These are phyloP conservation scores for Vesta saturnalis DNA, from an alignment of 2,888 invertebrate genomes.

Conservation along the genomic window DNA sequence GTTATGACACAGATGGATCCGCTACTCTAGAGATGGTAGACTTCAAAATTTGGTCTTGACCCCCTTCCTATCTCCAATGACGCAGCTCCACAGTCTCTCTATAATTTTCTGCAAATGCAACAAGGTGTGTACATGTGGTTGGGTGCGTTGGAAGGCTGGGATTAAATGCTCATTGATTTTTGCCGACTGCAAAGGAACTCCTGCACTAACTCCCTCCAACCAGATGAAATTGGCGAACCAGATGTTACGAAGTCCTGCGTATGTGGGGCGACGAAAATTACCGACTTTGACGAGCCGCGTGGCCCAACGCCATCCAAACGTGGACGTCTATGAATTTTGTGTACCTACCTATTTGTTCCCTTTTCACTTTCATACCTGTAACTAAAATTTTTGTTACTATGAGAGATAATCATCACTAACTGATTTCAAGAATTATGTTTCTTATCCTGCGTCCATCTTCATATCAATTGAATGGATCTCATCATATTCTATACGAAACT, in stretches of 20 bases:
- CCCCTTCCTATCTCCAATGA: neutral
- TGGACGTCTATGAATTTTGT: neutral
- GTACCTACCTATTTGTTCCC: neutral
- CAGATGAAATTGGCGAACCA: neutral
- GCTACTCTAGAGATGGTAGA: neutral
- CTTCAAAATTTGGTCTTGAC: neutral
- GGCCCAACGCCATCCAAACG: neutral
- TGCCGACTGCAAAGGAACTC: too few relatives aligned
- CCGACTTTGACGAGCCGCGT: neutral
- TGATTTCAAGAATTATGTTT: neutral
- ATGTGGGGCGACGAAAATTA: neutral
- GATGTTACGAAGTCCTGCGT: neutral
- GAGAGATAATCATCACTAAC: neutral
- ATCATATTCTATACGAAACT: too few relatives aligned
- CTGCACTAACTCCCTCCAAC: neutral
- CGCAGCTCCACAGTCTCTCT: neutral
- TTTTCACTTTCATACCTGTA: neutral
- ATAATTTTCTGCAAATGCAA: neutral
- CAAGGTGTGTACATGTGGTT: too few relatives aligned
- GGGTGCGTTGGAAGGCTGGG: too few relatives aligned
- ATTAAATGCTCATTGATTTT: too few relatives aligned
- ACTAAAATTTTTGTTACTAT: neutral
- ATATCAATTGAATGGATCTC: too few relatives aligned
- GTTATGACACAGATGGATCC: too few relatives aligned
- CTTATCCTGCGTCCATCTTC: too few relatives aligned